Conservation (phyloP, 2,113 vertebrate genomes). For the Aspiorhynchus laticeps region DNA sequence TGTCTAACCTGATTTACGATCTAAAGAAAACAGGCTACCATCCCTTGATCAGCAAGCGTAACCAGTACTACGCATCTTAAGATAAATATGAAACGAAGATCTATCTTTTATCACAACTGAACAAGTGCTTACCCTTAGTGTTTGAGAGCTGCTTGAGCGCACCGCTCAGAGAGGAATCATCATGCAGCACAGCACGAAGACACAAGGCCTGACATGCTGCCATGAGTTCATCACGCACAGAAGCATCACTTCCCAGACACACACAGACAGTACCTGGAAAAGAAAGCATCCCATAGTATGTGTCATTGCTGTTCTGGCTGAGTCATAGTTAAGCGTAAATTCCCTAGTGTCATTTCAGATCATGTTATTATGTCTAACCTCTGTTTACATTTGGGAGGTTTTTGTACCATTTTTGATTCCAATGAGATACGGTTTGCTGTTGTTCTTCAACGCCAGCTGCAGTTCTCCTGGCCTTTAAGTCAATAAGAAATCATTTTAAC, state of each 20-base stretch:
- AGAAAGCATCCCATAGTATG: neutral
- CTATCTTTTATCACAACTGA: neutral
- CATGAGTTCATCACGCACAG: constrained; percentile 74
- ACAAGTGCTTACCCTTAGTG: constrained; percentile 54
- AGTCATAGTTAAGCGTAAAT: neutral
- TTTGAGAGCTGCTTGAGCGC: constrained; percentile 47
- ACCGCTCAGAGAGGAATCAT: constrained; percentile 21
- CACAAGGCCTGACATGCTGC: constrained; percentile 76
- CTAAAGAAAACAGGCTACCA: neutral
- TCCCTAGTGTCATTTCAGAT: neutral
- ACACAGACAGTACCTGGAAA: constrained; percentile 72
- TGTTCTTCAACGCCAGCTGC: constrained; percentile 72
- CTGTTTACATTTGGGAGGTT: neutral
- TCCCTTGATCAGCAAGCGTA: neutral
- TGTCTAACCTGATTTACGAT: neutral
- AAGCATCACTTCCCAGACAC: constrained; percentile 73
- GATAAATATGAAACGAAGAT: neutral
- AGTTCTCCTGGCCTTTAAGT: constrained; percentile 76
- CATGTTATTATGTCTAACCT: neutral
- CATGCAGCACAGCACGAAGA: constrained; percentile 63
- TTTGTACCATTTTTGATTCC: constrained; percentile 69
- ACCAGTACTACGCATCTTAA: neutral
- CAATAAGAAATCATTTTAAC: neutral
- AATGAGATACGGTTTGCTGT: constrained; percentile 75
- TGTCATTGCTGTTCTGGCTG: neutral